These are phyloP conservation scores for Rana temporaria DNA, from an alignment of 2,113 vertebrate genomes.

Conservation along the genomic window DNA sequence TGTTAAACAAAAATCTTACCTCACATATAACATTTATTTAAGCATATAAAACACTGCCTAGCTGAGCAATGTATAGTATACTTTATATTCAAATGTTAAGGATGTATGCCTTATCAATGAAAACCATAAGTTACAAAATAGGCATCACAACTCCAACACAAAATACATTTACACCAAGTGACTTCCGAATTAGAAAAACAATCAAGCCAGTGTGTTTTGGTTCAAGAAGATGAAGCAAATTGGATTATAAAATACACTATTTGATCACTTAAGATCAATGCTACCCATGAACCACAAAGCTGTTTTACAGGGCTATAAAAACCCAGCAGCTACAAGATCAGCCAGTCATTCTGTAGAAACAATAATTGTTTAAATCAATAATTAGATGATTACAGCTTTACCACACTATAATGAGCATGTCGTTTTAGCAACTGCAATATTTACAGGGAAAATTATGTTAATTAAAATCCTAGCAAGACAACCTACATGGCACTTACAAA, in stretches of 20 bases:
- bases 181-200: too few relatives aligned
- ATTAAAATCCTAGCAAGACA: conserved; percentile 4
- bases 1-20: too few relatives aligned
- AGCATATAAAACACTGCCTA: too few relatives aligned
- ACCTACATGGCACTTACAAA: conserved; percentile 1
- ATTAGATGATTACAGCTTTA: conserved; percentile 19
- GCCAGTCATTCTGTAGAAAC: not conserved
- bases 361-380: conserved; percentile 11
- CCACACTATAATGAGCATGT: conserved; percentile 6
- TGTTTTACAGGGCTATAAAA: conserved; percentile 16
- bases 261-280: not conserved
- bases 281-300: not conserved
- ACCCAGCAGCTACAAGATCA: not conserved
- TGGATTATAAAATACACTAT: not conserved
- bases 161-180: too few relatives aligned
- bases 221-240: too few relatives aligned
- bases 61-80: too few relatives aligned
- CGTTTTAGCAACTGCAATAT: not conserved
- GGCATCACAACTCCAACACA: too few relatives aligned
- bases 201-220: too few relatives aligned
- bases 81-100: too few relatives aligned
- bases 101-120: too few relatives aligned
- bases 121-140: too few relatives aligned
- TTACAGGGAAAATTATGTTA: conserved; percentile 3
- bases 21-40: too few relatives aligned